phyloP scores from a whole-genome alignment of 2,113 vertebrate species.

The Barnardius zonarius region DNA sequence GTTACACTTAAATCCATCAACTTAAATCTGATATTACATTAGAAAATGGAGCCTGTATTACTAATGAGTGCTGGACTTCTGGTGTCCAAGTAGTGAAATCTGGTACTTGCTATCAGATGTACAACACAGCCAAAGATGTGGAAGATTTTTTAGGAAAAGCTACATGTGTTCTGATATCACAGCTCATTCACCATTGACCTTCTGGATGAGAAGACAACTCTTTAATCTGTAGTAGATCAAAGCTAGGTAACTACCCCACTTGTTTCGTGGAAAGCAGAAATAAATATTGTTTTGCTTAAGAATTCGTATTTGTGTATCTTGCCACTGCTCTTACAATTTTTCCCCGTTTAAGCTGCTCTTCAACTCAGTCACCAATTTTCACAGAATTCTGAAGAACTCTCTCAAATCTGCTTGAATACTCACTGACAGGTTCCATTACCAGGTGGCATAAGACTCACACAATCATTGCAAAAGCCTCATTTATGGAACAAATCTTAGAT shows the following conservation, averaged over 20 bases:
- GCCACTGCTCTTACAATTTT: background rate
- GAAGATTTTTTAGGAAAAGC: background rate
- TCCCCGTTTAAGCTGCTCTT: background rate
- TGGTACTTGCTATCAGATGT: background rate
- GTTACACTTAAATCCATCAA: background rate
- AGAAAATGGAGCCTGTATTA: background rate
- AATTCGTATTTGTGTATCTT: background rate
- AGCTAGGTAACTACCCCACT: background rate
- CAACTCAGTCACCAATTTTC: background rate
- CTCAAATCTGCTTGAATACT: background rate
- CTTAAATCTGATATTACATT: background rate
- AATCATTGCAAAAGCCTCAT: background rate
- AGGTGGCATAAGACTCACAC: background rate
- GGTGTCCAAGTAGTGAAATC: background rate
- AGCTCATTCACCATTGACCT: constrained; percentile 18
- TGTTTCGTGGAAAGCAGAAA: background rate
- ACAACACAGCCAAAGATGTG: background rate
- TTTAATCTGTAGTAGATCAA: background rate
- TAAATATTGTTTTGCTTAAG: background rate
- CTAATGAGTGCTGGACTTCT: background rate
- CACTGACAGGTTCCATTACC: background rate
- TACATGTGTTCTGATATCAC: background rate
- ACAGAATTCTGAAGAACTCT: background rate
- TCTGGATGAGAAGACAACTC: constrained; percentile 50
- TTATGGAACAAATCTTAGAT: background rate